phyloP scores from a whole-genome alignment of 1,140 invertebrate genomes.

The Eriocheir sinensis region DNA sequence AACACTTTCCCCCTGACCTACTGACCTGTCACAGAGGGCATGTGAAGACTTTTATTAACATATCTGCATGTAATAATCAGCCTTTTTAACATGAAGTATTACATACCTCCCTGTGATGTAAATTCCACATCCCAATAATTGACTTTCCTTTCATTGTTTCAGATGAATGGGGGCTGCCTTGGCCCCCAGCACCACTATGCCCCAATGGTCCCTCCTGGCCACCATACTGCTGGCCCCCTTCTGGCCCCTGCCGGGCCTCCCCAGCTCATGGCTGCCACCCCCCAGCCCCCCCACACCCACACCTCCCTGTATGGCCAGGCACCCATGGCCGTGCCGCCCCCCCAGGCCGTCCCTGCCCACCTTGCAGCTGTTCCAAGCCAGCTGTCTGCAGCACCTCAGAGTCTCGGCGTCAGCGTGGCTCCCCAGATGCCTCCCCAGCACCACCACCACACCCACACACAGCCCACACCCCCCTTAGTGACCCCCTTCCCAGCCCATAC shows the following conservation, averaged over 20 bases:
- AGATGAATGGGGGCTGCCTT: slow-evolving; percentile 74
- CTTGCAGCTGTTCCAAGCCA: slow-evolving; percentile 70
- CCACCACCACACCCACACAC: slow-evolving; percentile 71
- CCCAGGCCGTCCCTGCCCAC: slow-evolving; percentile 71
- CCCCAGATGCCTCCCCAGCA: slow-evolving; percentile 71
- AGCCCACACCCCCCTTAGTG: slow-evolving; percentile 71
- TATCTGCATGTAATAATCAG: too few species aligned
- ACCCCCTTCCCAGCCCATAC: slow-evolving; percentile 72
- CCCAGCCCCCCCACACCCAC: slow-evolving; percentile 74
- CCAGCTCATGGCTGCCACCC: slow-evolving; percentile 70
- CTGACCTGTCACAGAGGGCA: too few species aligned
- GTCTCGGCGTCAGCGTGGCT: slow-evolving; percentile 67
- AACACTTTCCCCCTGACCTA: too few species aligned
- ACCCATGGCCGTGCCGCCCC: slow-evolving; percentile 73
- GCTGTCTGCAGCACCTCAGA: slow-evolving; percentile 69
- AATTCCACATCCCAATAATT: too few species aligned
- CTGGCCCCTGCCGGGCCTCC: slow-evolving; percentile 65
- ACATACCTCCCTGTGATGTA: too few species aligned
- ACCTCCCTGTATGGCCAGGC: slow-evolving; percentile 73
- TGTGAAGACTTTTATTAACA: background rate
- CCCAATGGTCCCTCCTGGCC: slow-evolving; percentile 66
- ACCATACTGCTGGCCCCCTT: slow-evolving; percentile 64
- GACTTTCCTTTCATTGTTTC: slow-evolving; percentile 19
- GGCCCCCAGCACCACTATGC: slow-evolving; percentile 74
- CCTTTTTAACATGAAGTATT: too few species aligned